Base-by-base conservation (phyloP, 1,140 invertebrate species). In the Asbolus verrucosus region DNA sequence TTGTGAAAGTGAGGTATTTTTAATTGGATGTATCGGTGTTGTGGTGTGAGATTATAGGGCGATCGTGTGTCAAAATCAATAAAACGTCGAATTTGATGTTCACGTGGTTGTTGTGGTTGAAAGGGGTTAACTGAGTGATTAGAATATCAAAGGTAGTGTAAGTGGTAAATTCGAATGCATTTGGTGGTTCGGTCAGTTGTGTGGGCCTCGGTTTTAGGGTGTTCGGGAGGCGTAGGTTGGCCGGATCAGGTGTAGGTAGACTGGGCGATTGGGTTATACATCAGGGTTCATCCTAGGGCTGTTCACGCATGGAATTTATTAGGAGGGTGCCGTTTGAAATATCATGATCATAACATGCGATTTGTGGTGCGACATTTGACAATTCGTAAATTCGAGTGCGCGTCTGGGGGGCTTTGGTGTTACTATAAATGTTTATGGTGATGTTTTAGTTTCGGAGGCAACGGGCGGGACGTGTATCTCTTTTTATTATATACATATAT, bases 401-500 rank as follows among this genome's bases (percentile, higher is more conserved):
- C 21, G 46, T 54, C 46, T n/a, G 21, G 46, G 27, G 19, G 38
- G n/a, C 38, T 43, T 66, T 43, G 31, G 13, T 31, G 41, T 38
- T 54, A 59, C 46, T 31, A 67, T 67, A 67, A 67, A 67, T 67
- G 65, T 67, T 46, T 67, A 67, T 67, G 46, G 46, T 67, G 39
- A 54, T 67, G 65, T 60, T 67, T 60, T 38, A 54, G 50, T 67
- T 30, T 60, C 30, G 43, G 8, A 33, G 46, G 46, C 62, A 65
- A 41, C 38, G 38, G 62, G 36, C 33, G 15, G 13, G 18, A 62
- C 36, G 59, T 62, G 59, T 62, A 62, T 62, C 59, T 38, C 41
- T 66, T 66, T 66, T 66, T 66, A 66, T 66, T 66, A n/a, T n/a
- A n/a, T n/a, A 46, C 63, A 66, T 46, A 31, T 66, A 66, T 66